phyloP scores from a whole-genome alignment of 1,140 invertebrate species.

The Drusus annulatus region DNA sequence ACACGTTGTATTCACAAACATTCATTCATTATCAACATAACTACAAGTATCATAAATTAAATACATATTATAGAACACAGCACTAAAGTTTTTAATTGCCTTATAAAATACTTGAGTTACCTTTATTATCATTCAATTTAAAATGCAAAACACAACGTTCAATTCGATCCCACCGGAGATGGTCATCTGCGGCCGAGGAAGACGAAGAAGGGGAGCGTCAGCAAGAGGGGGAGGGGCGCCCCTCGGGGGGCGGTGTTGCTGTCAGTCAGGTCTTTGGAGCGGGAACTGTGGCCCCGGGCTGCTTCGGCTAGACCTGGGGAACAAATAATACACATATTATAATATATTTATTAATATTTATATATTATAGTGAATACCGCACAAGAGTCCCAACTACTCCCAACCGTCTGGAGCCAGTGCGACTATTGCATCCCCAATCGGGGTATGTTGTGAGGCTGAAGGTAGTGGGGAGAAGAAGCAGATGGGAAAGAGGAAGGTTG shows the following conservation, averaged over 20 bases:
- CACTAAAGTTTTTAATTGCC: constrained; percentile 9
- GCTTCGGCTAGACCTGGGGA: constrained; percentile 62
- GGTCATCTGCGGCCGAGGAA: constrained; percentile 1
- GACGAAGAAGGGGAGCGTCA: not conserved
- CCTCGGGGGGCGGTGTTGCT: not conserved
- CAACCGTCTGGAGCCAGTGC: no score
- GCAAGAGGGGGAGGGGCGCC: not conserved
- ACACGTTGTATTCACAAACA: not conserved
- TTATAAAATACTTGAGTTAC: constrained; percentile 15
- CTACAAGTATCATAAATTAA: not conserved
- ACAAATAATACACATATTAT: constrained; percentile 11
- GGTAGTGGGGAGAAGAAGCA: no score
- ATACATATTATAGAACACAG: constrained; percentile 5
- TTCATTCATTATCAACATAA: not conserved
- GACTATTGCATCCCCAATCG: no score
- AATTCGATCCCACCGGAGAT: not conserved
- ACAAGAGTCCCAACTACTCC: no score
- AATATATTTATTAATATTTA: no score
- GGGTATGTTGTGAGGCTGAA: no score
- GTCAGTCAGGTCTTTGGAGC: constrained; percentile 55
- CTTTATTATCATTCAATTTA: constrained; percentile 13
- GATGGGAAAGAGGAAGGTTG: no score
- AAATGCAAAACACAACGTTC: not conserved
- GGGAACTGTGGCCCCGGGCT: constrained; percentile 62
- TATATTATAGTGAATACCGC: no score